Percentiles rank a stretch among this genome's conserved stretches.
Conservation (phyloP, 1,140 invertebrate species). For the Drosophila triauraria region DNA sequence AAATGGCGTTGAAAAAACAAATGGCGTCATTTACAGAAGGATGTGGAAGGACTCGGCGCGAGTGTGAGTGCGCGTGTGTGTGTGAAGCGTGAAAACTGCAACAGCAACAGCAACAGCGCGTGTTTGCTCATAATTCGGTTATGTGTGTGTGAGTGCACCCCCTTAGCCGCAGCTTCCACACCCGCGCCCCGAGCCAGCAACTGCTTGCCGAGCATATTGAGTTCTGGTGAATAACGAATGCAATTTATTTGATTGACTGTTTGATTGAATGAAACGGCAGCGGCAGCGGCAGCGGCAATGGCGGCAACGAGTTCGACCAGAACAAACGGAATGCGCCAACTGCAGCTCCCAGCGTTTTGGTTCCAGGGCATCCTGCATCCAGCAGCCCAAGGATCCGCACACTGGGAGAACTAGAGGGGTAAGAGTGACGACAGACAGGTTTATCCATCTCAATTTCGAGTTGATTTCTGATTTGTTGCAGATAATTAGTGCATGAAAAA, state of each 20-base stretch:
- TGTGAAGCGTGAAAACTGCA: slow-evolving; percentile 55
- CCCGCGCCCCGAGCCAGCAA: neutral
- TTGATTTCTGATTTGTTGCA: neutral
- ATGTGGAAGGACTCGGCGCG: neutral
- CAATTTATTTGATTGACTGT: slow-evolving; percentile 81
- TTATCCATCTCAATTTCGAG: neutral
- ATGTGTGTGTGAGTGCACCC: slow-evolving; percentile 35
- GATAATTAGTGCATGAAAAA: neutral
- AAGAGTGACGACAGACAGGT: neutral
- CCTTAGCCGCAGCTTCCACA: neutral
- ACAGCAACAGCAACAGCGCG: slow-evolving; percentile 48
- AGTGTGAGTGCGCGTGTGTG: neutral
- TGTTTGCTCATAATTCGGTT: slow-evolving; percentile 75
- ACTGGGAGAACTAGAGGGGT: neutral
- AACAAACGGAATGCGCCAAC: slow-evolving; percentile 36
- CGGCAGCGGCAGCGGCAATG: slow-evolving; percentile 24
- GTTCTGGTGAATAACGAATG: slow-evolving; percentile 73
- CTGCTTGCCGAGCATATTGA: slow-evolving; percentile 64
- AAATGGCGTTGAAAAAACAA: slow-evolving; percentile 81
- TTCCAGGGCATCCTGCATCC: slow-evolving; percentile 1
- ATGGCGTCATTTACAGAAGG: slow-evolving; percentile 72
- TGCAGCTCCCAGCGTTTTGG: slow-evolving; percentile 5
- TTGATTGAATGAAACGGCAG: slow-evolving; percentile 71
- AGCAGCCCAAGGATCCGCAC: slow-evolving; percentile 13
- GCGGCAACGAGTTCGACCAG: slow-evolving; percentile 10